Evolutionary conservation across 2,888 invertebrate species (phyloP), one percentile per base, ranked within the genome.

Genomic region (Chorisops tibialis): DNA sequence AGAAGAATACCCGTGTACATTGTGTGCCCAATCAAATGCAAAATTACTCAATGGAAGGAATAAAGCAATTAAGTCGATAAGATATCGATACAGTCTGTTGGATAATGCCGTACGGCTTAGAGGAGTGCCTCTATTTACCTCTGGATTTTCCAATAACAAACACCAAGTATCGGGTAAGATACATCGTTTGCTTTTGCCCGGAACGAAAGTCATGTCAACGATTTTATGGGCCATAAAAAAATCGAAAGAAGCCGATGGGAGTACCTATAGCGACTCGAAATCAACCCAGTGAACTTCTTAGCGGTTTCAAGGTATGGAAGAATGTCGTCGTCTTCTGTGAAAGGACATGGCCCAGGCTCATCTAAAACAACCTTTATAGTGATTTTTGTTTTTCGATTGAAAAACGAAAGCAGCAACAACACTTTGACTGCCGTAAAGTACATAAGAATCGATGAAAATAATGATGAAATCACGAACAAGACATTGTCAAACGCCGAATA

Each of bases 41-140:
- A 56, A 56, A 56, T 56, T 56, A 56, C 56, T 56, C 56, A 56
- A 56, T 56, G 39, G 56, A 56, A 56, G 39, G 56, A 56, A 56
- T 56, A 56, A 56, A 56, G 56, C 56, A 56, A 56, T 56, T 56
- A 56, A 56, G 56, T 56, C 30, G 56, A 45, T 43, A 56, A 56
- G 56, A 56, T 56, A 56, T 56, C 56, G 43, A 45, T 56, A 45
- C n/a, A 52, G 43, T 6, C 43, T 43, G 16, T 14, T 18, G 56
- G 45, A 56, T 45, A 45, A 18, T 24, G n/a, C 5, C 5, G 41
- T 6, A 30, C 30, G 30, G 24, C 1, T 30, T 7, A 9, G 30
- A 30, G 9, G 30, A 5, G 30, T 30, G 30, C 30, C 7, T 19
- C 12, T 7, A 21, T 47, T 22, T 4, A 7, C 5, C 24, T 7